Conservation (phyloP, 53 echinoderm and acorn worm species). For the Paracentrotus lividus region DNA sequence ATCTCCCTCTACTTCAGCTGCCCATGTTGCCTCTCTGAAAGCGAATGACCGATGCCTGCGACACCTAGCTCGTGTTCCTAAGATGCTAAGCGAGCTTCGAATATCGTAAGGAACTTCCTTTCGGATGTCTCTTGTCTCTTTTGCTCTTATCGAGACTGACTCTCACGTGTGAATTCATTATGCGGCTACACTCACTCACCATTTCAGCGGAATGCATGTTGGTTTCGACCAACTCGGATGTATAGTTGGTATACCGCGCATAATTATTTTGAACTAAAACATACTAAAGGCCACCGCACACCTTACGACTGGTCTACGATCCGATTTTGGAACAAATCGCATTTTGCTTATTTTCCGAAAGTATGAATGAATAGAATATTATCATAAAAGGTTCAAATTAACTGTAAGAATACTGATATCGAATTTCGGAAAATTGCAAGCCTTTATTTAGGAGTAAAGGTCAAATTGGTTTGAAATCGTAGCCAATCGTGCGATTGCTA, state of each 20-base stretch:
- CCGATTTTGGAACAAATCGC: too few species aligned
- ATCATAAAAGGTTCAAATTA: too few species aligned
- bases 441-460: too few species aligned
- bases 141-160: not conserved
- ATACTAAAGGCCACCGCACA: too few species aligned
- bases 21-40: not conserved
- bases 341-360: too few species aligned
- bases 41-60: constrained; percentile 12
- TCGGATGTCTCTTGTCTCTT: not conserved
- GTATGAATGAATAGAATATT: too few species aligned
- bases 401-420: too few species aligned
- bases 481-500: too few species aligned
- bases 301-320: too few species aligned
- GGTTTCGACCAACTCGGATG: not conserved
- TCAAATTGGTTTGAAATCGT: too few species aligned
- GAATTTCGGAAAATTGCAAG: too few species aligned
- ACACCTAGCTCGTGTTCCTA: not conserved
- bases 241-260: not conserved
- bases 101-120: not conserved
- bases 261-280: too few species aligned
- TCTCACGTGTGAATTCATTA: not conserved
- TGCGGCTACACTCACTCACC: not conserved
- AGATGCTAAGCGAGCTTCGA: not conserved
- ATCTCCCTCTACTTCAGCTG: not conserved
- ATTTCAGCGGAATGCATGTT: not conserved